Evolutionary conservation across 2,888 invertebrate species (phyloP).

Genomic region (Agrenia bidenticulata): DNA sequence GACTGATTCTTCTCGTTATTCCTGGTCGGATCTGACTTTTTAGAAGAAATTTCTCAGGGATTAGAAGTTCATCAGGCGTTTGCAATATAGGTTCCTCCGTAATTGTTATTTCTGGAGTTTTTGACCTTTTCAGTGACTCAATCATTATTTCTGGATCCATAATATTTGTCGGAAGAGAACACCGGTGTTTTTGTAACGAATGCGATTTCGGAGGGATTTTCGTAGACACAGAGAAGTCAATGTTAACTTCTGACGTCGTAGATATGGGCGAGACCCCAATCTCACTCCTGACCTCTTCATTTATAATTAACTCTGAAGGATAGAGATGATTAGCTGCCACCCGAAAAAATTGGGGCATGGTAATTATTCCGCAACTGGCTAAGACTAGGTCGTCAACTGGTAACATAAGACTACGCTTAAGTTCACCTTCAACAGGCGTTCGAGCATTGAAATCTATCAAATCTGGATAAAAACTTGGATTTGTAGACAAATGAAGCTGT

Average conservation of each 20-base stretch:
- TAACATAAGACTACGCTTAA: constrained; percentile 11
- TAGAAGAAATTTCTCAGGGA: neutral
- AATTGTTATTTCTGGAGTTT: constrained; percentile 68
- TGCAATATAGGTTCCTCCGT: constrained; percentile 55
- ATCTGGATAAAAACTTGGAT: constrained; percentile 4
- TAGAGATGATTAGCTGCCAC: neutral
- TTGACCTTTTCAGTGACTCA: constrained; percentile 55
- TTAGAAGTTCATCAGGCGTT: neutral
- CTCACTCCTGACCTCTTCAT: neutral
- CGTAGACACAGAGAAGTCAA: constrained; percentile 7
- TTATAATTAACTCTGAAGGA: neutral
- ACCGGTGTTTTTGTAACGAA: constrained; percentile 40
- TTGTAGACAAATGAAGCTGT: no score
- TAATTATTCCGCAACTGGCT: constrained; percentile 67
- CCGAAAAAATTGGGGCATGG: constrained; percentile 25
- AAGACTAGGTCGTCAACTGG: constrained; percentile 56
- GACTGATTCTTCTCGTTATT: constrained; percentile 41
- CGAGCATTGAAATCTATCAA: constrained; percentile 26
- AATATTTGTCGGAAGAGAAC: constrained; percentile 49
- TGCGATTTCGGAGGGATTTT: constrained; percentile 24
- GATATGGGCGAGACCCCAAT: constrained; percentile 36
- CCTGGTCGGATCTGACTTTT: constrained; percentile 5
- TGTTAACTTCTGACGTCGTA: constrained; percentile 33
- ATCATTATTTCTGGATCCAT: constrained; percentile 23
- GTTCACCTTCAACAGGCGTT: constrained; percentile 38